Evolutionary conservation across 2,888 invertebrate genomes (phyloP).

Genomic region (Drosophila conformis): DNA sequence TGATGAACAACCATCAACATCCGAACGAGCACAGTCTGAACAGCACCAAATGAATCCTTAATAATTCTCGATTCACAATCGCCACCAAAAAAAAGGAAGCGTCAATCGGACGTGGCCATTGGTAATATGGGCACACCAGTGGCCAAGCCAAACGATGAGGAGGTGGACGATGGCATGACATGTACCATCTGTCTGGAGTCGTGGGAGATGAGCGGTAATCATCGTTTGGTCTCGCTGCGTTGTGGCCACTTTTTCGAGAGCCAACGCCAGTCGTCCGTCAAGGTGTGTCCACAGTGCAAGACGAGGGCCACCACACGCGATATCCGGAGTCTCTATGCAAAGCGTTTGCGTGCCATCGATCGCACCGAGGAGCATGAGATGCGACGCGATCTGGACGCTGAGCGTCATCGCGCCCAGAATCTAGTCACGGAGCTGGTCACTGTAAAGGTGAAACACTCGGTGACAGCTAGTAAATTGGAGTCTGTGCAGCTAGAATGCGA

Average conservation of each 20-base stretch:
- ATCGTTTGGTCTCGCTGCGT: constrained; percentile 92
- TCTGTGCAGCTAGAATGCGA: constrained; percentile 74
- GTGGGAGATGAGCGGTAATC: constrained; percentile 94
- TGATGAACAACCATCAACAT: constrained; percentile 25
- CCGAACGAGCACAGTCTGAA: constrained; percentile 12
- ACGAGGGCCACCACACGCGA: constrained; percentile 89
- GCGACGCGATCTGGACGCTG: constrained; percentile 87
- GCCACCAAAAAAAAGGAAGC: constrained; percentile 82
- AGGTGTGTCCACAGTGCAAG: constrained; percentile 95
- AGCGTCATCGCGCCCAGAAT: constrained; percentile 87
- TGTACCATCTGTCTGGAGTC: constrained; percentile 96
- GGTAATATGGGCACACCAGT: constrained; percentile 55
- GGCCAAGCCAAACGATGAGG: constrained; percentile 82
- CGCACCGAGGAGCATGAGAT: constrained; percentile 90
- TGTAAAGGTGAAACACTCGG: constrained; percentile 69
- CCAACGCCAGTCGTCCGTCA: constrained; percentile 81
- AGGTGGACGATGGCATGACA: constrained; percentile 89
- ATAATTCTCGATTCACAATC: constrained; percentile 65
- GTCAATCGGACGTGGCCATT: constrained; percentile 47
- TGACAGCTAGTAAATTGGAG: constrained; percentile 64
- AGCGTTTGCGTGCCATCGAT: constrained; percentile 90
- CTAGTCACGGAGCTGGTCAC: constrained; percentile 88
- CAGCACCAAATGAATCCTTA: constrained; percentile 11
- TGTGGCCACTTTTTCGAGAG: constrained; percentile 95
- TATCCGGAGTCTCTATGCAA: constrained; percentile 92